Conservation (phyloP, 2,888 invertebrate species). For the Drosophila phalerata region DNA sequence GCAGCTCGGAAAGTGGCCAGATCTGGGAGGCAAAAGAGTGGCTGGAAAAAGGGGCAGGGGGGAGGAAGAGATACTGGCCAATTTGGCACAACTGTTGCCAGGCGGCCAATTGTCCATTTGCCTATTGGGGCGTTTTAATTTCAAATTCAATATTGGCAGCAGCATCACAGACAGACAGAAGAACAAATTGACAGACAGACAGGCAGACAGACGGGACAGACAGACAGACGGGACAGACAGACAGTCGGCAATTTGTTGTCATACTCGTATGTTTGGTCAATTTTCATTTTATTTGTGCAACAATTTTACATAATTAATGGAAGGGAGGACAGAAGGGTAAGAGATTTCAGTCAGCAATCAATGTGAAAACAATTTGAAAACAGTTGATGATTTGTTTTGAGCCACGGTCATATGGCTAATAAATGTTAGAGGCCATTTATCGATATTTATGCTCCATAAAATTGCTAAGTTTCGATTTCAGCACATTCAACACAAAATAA, state of each 20-base stretch:
- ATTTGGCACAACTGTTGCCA: slow-evolving; percentile 79
- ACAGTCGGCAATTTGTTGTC: slow-evolving; percentile 68
- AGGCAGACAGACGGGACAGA: slow-evolving; percentile 8
- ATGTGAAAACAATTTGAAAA: slow-evolving; percentile 54
- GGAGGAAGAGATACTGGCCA: slow-evolving; percentile 46
- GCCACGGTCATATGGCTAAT: slow-evolving; percentile 1
- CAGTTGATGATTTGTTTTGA: slow-evolving; percentile 37
- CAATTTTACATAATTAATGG: slow-evolving; percentile 76
- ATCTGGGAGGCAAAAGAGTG: neutral
- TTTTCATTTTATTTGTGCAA: slow-evolving; percentile 68
- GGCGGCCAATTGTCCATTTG: slow-evolving; percentile 60
- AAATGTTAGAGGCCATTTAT: slow-evolving; percentile 6
- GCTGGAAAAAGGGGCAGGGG: neutral
- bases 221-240: slow-evolving; percentile 26
- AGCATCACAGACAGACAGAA: slow-evolving; percentile 26
- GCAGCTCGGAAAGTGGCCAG: neutral
- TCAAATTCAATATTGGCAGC: slow-evolving; percentile 80
- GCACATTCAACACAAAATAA: neutral
- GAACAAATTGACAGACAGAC: slow-evolving; percentile 17
- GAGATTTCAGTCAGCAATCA: slow-evolving; percentile 16
- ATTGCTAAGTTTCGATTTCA: neutral
- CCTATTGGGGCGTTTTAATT: slow-evolving; percentile 69
- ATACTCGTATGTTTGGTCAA: slow-evolving; percentile 60
- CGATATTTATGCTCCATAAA: slow-evolving; percentile 4
- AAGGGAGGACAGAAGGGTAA: slow-evolving; percentile 3